Evolutionary conservation across 1,140 invertebrate species (phyloP).

Genomic region (Cotesia chilonis): DNA sequence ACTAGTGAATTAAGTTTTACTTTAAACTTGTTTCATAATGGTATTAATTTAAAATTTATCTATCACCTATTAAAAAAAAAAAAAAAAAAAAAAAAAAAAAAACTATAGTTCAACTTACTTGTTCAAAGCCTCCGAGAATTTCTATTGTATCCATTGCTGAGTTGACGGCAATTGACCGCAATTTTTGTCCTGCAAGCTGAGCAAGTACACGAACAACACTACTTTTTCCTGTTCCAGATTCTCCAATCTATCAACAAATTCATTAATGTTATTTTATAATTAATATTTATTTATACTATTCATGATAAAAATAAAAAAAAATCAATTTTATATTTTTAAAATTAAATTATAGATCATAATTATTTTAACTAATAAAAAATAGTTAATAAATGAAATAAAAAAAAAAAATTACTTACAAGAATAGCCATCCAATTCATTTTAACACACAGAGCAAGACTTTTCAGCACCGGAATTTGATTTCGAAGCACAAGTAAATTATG

Average conservation of each 20-base stretch:
- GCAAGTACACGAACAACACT: conserved; percentile 81
- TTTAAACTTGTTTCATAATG: not conserved
- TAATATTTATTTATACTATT: not conserved
- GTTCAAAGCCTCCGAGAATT: conserved; percentile 95
- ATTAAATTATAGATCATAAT: no score
- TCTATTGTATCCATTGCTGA: conserved; percentile 95
- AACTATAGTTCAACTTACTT: conserved; percentile 70
- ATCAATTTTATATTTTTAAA: no score
- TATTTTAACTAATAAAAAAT: no score
- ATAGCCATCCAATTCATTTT: conserved; percentile 93
- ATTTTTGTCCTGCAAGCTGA: conserved; percentile 75
- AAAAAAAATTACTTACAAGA: conserved; percentile 70
- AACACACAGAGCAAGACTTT: conserved; percentile 82
- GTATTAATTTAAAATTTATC: not conserved
- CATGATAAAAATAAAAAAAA: no score
- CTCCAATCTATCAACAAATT: conserved; percentile 73
- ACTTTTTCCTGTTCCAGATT: conserved; percentile 83
- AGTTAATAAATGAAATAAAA: no score
- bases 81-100: not conserved
- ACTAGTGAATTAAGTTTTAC: no score
- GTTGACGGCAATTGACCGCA: conserved; percentile 86
- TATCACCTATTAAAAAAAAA: not conserved
- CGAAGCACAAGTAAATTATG: conserved; percentile 72
- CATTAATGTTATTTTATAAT: not conserved
- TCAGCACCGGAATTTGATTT: conserved; percentile 73